Percentiles rank a stretch among this genome's conserved stretches.
phyloP scores from a whole-genome alignment of 1,140 invertebrate species.

The Meloidogyne exigua region DNA sequence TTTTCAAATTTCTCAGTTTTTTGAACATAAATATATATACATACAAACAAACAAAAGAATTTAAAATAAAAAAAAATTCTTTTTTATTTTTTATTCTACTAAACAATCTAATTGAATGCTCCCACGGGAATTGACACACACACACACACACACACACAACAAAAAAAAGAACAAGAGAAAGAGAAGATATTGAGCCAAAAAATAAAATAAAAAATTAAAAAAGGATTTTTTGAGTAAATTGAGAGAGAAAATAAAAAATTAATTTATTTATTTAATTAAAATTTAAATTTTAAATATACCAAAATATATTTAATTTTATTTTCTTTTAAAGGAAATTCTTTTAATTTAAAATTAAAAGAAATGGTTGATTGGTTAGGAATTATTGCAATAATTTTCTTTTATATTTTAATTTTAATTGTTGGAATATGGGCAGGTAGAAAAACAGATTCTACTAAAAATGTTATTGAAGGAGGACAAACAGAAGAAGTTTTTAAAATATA shows the following conservation, averaged over 20 bases:
- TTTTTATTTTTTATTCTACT: too few relatives aligned
- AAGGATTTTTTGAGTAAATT: neutral
- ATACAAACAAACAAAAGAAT: neutral
- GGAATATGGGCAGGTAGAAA: constrained; percentile 92
- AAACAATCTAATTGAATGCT: neutral
- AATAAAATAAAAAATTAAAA: neutral
- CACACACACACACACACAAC: neutral
- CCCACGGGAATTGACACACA: neutral
- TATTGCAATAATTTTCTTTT: constrained; percentile 87
- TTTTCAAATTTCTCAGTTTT: neutral
- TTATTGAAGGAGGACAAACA: constrained; percentile 67
- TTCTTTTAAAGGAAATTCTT: neutral
- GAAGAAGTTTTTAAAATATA: constrained; percentile 31
- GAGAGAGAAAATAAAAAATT: neutral
- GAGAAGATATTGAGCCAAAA: neutral
- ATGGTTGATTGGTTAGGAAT: constrained; percentile 70
- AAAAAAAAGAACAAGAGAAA: neutral
- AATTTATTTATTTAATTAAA: too few relatives aligned
- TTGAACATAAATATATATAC: neutral
- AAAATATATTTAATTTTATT: too few relatives aligned
- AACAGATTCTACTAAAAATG: constrained; percentile 73
- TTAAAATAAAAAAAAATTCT: neutral
- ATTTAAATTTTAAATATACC: too few relatives aligned
- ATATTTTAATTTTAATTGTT: constrained; percentile 83
- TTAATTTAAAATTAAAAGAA: neutral